A percentile compares a stretch with the other conserved stretches of the same genome.
Conservation (phyloP, 2,888 invertebrate species). For the Pachycephus smyrnensis region DNA sequence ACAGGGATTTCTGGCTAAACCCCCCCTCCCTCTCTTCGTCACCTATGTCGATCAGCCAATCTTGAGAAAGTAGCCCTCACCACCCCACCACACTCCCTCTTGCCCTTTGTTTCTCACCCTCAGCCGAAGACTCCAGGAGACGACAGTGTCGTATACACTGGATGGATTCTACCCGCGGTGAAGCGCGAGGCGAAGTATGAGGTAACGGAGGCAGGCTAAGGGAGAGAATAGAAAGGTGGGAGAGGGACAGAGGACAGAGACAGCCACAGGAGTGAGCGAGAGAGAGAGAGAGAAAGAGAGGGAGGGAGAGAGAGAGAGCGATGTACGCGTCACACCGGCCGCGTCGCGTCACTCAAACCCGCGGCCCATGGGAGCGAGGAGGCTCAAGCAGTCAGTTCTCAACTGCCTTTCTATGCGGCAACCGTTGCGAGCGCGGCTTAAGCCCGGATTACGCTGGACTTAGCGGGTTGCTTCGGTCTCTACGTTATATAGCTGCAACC, state of each 20-base stretch:
- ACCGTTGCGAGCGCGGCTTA: constrained; percentile 56
- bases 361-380: constrained; percentile 41
- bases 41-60: too few species aligned
- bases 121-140: too few species aligned
- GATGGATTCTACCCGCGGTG: not conserved
- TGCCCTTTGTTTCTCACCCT: too few species aligned
- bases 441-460: constrained; percentile 57
- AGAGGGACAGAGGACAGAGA: constrained; percentile 23
- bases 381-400: constrained; percentile 60
- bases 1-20: too few species aligned
- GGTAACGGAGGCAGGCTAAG: not conserved
- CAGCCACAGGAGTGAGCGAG: constrained; percentile 18
- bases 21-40: too few species aligned
- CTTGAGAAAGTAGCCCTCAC: too few species aligned
- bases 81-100: too few species aligned
- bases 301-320: constrained; percentile 36
- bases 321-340: constrained; percentile 62
- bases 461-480: constrained; percentile 46
- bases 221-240: constrained; percentile 13
- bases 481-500: constrained; percentile 10
- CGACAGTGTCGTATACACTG: too few species aligned
- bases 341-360: constrained; percentile 63
- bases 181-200: not conserved
- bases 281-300: constrained; percentile 23
- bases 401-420: constrained; percentile 64